Percentiles rank a stretch among this genome's conserved stretches.
These are phyloP conservation scores for Scaptomyza montana DNA, from an alignment of 1,140 invertebrate species.

Conservation along the genomic window DNA sequence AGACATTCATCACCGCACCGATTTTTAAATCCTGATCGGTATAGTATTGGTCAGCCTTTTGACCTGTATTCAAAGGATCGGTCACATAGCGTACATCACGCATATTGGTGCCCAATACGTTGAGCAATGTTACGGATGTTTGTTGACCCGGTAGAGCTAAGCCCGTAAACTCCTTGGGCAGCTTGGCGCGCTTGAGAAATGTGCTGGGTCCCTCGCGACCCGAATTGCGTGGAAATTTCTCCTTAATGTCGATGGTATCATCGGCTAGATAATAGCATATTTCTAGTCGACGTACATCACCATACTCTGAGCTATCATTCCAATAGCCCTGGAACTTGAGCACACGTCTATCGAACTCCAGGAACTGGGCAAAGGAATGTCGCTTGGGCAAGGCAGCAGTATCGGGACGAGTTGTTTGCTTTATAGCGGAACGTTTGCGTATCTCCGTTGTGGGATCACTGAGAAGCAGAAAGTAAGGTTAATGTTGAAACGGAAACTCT, in stretches of 20 bases:
- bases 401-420: constrained; percentile 52
- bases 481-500: neutral
- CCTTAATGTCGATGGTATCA: constrained; percentile 95
- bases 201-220: constrained; percentile 88
- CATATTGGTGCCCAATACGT: constrained; percentile 87
- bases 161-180: constrained; percentile 88
- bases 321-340: constrained; percentile 94
- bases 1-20: constrained; percentile 91
- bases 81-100: constrained; percentile 86
- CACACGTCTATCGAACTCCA: constrained; percentile 90
- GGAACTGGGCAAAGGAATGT: constrained; percentile 88
- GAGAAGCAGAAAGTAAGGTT: neutral
- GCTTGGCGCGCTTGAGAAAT: constrained; percentile 89
- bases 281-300: constrained; percentile 90
- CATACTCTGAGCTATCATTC: constrained; percentile 92
- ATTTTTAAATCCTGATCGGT: constrained; percentile 89
- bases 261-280: constrained; percentile 94
- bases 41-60: constrained; percentile 86
- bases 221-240: constrained; percentile 88
- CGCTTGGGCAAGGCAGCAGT: constrained; percentile 54
- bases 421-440: constrained; percentile 73
- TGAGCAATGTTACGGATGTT: constrained; percentile 87
- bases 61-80: constrained; percentile 86
- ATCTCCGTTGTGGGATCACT: constrained; percentile 85
- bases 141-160: constrained; percentile 86